These are phyloP conservation scores for Noctua janthe DNA, from an alignment of 2,888 invertebrate genomes.

Conservation along the genomic window DNA sequence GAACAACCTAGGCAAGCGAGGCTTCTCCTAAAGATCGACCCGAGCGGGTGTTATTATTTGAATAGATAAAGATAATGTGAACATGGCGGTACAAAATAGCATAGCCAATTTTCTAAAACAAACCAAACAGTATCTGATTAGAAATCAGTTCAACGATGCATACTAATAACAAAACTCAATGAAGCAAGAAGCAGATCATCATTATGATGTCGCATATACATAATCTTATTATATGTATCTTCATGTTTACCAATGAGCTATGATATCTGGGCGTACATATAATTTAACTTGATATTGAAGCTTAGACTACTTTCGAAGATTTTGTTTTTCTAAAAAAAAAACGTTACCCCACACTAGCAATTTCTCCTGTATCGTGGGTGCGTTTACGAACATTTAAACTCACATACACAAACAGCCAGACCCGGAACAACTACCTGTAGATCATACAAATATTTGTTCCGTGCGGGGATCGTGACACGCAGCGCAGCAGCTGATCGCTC, in stretches of 20 bases:
- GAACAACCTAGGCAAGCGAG: neutral
- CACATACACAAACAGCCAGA: too few relatives aligned
- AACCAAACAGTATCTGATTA: conserved; percentile 3
- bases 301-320: neutral
- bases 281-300: neutral
- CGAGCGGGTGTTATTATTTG: neutral
- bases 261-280: neutral
- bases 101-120: conserved; percentile 22
- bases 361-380: too few relatives aligned
- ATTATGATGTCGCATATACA: conserved; percentile 37
- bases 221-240: conserved; percentile 36
- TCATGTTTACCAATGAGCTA: conserved; percentile 37
- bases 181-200: conserved; percentile 15
- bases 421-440: too few relatives aligned
- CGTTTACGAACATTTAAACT: too few relatives aligned
- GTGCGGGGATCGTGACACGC: too few relatives aligned
- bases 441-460: too few relatives aligned
- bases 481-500: too few relatives aligned
- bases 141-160: conserved; percentile 21
- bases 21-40: neutral
- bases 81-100: neutral
- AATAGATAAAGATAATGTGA: neutral
- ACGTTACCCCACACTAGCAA: too few relatives aligned
- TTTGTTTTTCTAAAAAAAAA: too few relatives aligned
- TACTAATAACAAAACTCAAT: conserved; percentile 9